phyloP scores from a whole-genome alignment of 2,113 vertebrate species.

The Aptenodytes patagonicus region DNA sequence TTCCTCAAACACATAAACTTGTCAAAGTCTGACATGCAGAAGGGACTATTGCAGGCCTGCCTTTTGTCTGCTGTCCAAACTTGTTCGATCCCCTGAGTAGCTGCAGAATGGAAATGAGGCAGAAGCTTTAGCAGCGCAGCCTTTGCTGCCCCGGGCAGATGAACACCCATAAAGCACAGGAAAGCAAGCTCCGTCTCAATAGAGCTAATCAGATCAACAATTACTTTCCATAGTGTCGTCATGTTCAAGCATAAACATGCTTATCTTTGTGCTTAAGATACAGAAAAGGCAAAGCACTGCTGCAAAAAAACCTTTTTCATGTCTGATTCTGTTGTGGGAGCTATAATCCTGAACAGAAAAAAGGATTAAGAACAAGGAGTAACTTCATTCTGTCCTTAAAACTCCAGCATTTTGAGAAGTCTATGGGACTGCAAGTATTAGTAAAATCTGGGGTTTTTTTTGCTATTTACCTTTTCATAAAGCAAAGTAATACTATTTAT shows the following conservation, averaged over 20 bases:
- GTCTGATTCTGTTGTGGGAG: not conserved
- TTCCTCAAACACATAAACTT: not conserved
- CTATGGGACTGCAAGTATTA: not conserved
- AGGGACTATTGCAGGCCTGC: not conserved
- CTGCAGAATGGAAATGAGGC: not conserved
- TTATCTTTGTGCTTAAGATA: not conserved
- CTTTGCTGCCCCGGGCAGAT: conserved; percentile 10
- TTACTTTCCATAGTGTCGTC: conserved; percentile 43
- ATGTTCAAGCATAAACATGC: conserved; percentile 60
- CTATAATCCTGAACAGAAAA: not conserved
- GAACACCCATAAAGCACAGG: conserved; percentile 46
- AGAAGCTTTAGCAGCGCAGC: not conserved
- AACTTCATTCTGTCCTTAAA: not conserved
- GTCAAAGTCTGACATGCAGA: conserved; percentile 1
- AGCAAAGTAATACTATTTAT: not conserved
- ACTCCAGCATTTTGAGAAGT: not conserved
- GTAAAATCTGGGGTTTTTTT: not conserved
- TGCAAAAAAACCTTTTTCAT: not conserved
- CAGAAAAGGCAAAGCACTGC: not conserved
- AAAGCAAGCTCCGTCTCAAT: conserved; percentile 5
- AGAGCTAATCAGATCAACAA: conserved; percentile 41
- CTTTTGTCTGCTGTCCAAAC: conserved; percentile 48
- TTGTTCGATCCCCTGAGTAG: conserved; percentile 16
- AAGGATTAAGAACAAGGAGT: not conserved
- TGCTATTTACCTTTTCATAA: not conserved